Conservation (phyloP, 2,113 vertebrate species). For the Seriola dumerili region DNA sequence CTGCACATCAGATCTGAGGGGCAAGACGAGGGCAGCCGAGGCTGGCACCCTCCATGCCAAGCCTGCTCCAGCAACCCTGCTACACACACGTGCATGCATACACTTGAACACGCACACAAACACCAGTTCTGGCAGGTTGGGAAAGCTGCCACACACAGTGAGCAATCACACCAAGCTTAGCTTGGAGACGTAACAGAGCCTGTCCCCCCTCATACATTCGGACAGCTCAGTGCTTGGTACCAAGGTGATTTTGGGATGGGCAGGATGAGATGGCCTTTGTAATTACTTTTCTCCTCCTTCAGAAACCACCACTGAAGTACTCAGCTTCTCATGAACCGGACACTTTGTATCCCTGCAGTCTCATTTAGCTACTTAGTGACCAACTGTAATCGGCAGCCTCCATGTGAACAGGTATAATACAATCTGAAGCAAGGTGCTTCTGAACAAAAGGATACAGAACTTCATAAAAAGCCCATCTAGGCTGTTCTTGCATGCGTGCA, state of each 20-base stretch:
- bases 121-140: constrained; percentile 19
- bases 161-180: constrained; percentile 50
- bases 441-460: constrained; percentile 17
- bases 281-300: constrained; percentile 1
- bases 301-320: neutral
- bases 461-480: constrained; percentile 19
- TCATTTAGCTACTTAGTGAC: neutral
- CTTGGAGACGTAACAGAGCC: constrained; percentile 30
- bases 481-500: constrained; percentile 2
- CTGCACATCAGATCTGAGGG: constrained; percentile 69
- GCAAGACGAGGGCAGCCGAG: constrained; percentile 63
- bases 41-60: constrained; percentile 48
- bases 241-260: constrained; percentile 9
- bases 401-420: neutral
- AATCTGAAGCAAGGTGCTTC: constrained; percentile 17
- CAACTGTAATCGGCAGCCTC: neutral
- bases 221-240: constrained; percentile 3
- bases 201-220: neutral
- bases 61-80: constrained; percentile 32
- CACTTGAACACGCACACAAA: neutral
- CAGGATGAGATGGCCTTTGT: constrained; percentile 3
- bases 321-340: constrained; percentile 6
- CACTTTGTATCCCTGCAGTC: neutral
- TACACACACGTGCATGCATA: constrained; percentile 18
- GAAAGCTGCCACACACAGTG: constrained; percentile 46